Evolutionary conservation across 1,140 invertebrate genomes (phyloP).

Genomic region (Dinothrombium tinctorium): DNA sequence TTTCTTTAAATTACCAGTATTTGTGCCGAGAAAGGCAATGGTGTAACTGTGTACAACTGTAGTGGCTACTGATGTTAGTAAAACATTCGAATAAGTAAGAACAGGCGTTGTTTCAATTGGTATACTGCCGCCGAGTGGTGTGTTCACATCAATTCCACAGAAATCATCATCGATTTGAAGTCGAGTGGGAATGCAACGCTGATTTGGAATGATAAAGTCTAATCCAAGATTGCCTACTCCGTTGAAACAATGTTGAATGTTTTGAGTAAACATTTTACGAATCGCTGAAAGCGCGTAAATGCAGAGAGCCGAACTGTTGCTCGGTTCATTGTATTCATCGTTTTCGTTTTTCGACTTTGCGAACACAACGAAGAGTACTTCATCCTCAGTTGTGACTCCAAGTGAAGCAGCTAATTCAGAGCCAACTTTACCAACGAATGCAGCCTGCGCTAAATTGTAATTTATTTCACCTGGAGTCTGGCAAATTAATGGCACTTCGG

Average conservation of each 20-base stretch:
- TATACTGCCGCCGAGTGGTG: slow-evolving; percentile 70
- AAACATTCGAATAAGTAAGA: slow-evolving; percentile 43
- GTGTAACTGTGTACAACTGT: slow-evolving; percentile 89
- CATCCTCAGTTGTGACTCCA: slow-evolving; percentile 68
- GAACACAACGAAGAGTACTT: slow-evolving; percentile 82
- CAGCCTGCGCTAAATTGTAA: slow-evolving; percentile 80
- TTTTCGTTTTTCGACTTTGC: slow-evolving; percentile 36
- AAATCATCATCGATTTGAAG: slow-evolving; percentile 78
- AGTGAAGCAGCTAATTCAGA: slow-evolving; percentile 62
- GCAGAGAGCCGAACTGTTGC: slow-evolving; percentile 53
- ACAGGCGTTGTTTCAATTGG: slow-evolving; percentile 65
- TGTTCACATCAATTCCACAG: slow-evolving; percentile 84
- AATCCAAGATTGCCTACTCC: slow-evolving; percentile 63
- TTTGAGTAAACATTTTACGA: slow-evolving; percentile 81
- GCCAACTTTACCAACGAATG: slow-evolving; percentile 73
- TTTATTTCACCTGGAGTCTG: slow-evolving; percentile 37
- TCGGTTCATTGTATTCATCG: slow-evolving; percentile 25
- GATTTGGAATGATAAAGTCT: slow-evolving; percentile 68
- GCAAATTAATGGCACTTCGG: slow-evolving; percentile 88
- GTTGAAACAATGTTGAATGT: slow-evolving; percentile 85
- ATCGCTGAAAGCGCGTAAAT: slow-evolving; percentile 83
- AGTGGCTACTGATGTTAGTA: slow-evolving; percentile 68
- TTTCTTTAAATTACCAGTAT: slow-evolving; percentile 71
- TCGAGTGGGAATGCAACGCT: slow-evolving; percentile 60
- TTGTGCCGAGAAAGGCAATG: slow-evolving; percentile 81